These are phyloP conservation scores for Dichetophora obliterata DNA, from an alignment of 2,888 invertebrate genomes.

Conservation along the genomic window DNA sequence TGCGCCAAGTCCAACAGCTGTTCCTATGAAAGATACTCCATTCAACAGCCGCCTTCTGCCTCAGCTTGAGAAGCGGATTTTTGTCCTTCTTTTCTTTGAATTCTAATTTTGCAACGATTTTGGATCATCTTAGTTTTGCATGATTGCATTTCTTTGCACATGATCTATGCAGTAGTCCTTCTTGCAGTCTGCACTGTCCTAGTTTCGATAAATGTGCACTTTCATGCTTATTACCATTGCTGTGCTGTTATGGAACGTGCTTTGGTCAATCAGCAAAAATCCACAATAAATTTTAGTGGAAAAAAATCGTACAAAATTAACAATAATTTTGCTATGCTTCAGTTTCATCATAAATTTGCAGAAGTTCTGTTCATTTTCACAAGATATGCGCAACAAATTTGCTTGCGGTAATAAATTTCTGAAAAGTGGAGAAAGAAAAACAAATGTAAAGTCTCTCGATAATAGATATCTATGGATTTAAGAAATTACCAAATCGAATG, in stretches of 20 bases:
- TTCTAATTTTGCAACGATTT: constrained; percentile 23
- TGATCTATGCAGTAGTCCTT: neutral
- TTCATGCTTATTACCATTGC: neutral
- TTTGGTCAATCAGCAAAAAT: constrained; percentile 3
- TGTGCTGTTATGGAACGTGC: neutral
- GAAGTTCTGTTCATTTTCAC: too few species aligned
- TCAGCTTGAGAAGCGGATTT: neutral
- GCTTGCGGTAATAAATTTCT: neutral
- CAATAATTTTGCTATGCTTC: neutral
- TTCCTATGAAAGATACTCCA: neutral
- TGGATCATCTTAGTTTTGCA: constrained; percentile 45
- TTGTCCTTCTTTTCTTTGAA: neutral
- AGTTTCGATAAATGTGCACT: neutral
- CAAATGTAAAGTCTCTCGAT: neutral
- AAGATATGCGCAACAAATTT: too few species aligned
- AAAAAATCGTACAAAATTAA: neutral
- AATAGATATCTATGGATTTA: neutral
- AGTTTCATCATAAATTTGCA: neutral
- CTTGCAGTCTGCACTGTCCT: too few species aligned
- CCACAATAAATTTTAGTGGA: neutral
- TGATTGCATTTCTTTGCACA: constrained; percentile 44
- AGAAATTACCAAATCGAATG: constrained; percentile 20
- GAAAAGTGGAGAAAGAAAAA: too few species aligned
- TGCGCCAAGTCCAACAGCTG: neutral
- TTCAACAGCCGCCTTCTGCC: neutral